A percentile compares a stretch with the other conserved stretches of the same genome.
phyloP scores from a whole-genome alignment of 2,888 invertebrate species.

The Polydrusus tereticollis region DNA sequence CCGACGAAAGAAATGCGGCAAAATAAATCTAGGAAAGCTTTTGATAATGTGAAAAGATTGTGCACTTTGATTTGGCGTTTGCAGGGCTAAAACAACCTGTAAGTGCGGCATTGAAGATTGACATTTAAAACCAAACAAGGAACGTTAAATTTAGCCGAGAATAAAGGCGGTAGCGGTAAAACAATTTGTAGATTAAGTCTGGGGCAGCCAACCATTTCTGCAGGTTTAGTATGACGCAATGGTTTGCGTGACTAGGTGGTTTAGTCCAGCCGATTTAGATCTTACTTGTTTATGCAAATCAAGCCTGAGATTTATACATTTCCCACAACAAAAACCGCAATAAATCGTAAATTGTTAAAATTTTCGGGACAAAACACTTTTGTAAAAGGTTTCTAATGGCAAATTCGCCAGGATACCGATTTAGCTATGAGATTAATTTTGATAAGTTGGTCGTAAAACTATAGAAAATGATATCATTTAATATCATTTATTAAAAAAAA shows the following conservation, averaged over 20 bases:
- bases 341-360: background rate
- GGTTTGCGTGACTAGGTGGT: slow-evolving; percentile 61
- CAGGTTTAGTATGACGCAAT: slow-evolving; percentile 61
- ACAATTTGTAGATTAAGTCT: slow-evolving; percentile 42
- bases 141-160: slow-evolving; percentile 30
- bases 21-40: slow-evolving; percentile 15
- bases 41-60: slow-evolving; percentile 20
- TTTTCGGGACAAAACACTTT: background rate
- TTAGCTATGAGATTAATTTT: background rate
- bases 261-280: slow-evolving; percentile 35
- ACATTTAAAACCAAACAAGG: slow-evolving; percentile 35
- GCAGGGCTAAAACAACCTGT: slow-evolving; percentile 17
- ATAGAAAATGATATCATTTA: too few species aligned
- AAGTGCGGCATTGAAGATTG: slow-evolving; percentile 25
- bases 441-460: background rate
- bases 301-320: background rate
- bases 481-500: too few species aligned
- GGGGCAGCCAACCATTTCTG: slow-evolving; percentile 46
- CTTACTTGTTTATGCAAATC: slow-evolving; percentile 9
- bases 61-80: slow-evolving; percentile 37
- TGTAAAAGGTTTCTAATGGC: background rate
- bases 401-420: background rate
- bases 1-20: slow-evolving; percentile 4
- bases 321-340: background rate
- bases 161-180: slow-evolving; percentile 32